Evolutionary conservation across 2,113 vertebrate genomes (phyloP), one percentile per base, ranked within the genome.

Genomic region (Callithrix jacchus): DNA sequence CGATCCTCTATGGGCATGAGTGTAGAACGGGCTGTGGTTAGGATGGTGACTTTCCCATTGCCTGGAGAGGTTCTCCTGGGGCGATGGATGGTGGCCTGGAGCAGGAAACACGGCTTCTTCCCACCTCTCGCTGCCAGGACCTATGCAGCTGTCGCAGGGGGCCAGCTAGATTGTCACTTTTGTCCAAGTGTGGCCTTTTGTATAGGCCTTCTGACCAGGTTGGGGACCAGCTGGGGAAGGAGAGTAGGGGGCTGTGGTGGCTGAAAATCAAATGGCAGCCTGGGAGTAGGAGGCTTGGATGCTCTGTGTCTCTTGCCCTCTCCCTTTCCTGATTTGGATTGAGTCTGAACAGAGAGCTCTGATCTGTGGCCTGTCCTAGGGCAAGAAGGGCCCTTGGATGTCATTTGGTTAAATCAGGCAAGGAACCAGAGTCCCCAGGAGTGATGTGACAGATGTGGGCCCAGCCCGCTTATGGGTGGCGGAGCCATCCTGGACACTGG

Each of bases 11-110:
- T 97, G 92, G 97, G 92, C 64, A 20, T 8, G 74, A 20, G 71
- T 97, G 93, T 96, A 93, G 84, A 97, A 96, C 4, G 80, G 96
- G 88, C 94, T 95, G 91, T 30, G n/a, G 21, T 94, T 95, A 94
- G 61, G 95, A 84, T 77, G 95, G 94, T 58, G 93, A 68, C 92
- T 52, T 94, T 96, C 98, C 70, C 45, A 73, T 56, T 66, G 83
- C 89, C 70, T 27, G 61, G 56, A 74, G 49, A 77, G 47, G 45
- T 66, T 85, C 21, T 88, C 40, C 37, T 89, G 97, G 97, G 71
- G 18, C 40, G 96, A 66, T 12, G 79, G 89, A 61, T 83, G 95
- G 93, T 45, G 94, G 90, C 95, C 97, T 12, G 0, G 89, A 81
- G 92, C 87, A 82, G 90, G 61, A 95, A 97, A 47, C 0, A 21